phyloP scores from a whole-genome alignment of 2,888 invertebrate genomes.

The Cheilosia impressa region DNA sequence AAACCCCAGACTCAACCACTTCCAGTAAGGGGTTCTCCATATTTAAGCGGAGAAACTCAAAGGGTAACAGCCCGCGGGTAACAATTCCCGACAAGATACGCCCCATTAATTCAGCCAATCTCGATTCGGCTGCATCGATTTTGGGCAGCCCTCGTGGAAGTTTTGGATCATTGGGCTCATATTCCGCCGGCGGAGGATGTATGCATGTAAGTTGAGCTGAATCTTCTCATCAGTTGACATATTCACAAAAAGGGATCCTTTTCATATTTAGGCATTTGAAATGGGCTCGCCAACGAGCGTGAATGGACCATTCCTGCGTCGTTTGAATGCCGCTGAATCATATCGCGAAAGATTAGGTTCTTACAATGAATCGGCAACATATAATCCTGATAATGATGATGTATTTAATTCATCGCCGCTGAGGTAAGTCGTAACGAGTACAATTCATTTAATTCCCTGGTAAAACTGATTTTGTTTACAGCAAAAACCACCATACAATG shows the following conservation, averaged over 20 bases:
- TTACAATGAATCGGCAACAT: conserved; percentile 81
- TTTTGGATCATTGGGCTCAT: conserved; percentile 81
- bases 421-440: conserved; percentile 79
- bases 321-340: conserved; percentile 77
- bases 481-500: conserved; percentile 81
- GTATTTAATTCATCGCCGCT: conserved; percentile 80
- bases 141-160: conserved; percentile 83
- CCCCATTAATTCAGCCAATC: conserved; percentile 82
- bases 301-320: conserved; percentile 56
- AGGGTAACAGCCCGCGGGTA: conserved; percentile 81
- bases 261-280: conserved; percentile 59
- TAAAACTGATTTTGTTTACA: conserved; percentile 55
- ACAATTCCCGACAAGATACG: conserved; percentile 80
- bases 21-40: conserved; percentile 82
- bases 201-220: conserved; percentile 79
- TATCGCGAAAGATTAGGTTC: conserved; percentile 83
- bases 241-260: not conserved
- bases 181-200: conserved; percentile 74
- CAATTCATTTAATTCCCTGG: not conserved
- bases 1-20: conserved; percentile 82
- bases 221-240: conserved; percentile 77
- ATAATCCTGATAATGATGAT: conserved; percentile 81
- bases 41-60: conserved; percentile 82
- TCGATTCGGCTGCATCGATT: conserved; percentile 81
- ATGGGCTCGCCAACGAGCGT: conserved; percentile 61